Conservation (phyloP, 2,888 invertebrate species). For the Lottia gigantea region DNA sequence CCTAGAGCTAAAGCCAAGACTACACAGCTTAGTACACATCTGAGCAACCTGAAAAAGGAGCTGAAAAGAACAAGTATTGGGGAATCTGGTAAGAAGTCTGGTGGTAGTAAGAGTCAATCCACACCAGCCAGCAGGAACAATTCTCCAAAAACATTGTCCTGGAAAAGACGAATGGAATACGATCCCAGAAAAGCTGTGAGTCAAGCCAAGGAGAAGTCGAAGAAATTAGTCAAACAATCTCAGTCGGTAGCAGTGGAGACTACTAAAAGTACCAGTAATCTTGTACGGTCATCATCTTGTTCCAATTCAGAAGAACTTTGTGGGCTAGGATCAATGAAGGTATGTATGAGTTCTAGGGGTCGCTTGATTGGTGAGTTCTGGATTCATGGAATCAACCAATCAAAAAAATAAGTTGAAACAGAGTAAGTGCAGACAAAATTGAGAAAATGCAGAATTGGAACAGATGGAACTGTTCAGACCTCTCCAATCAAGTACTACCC, state of each 20-base stretch:
- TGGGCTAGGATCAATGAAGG: not conserved
- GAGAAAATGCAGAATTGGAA: no score
- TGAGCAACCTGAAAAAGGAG: slow-evolving; percentile 28
- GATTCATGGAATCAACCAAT: no score
- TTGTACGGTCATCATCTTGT: slow-evolving; percentile 57
- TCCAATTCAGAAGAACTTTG: slow-evolving; percentile 47
- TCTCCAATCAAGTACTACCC: no score
- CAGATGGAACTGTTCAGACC: no score
- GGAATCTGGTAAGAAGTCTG: slow-evolving; percentile 9
- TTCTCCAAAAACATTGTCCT: slow-evolving; percentile 77
- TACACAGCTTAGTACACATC: slow-evolving; percentile 27
- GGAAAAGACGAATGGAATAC: slow-evolving; percentile 94
- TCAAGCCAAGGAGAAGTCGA: slow-evolving; percentile 73
- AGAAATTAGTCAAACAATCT: slow-evolving; percentile 27
- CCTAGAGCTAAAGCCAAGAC: slow-evolving; percentile 35
- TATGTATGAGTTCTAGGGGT: no score
- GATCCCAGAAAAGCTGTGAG: slow-evolving; percentile 95
- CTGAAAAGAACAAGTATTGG: slow-evolving; percentile 24
- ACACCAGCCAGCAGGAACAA: slow-evolving; percentile 51
- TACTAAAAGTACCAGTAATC: slow-evolving; percentile 25
- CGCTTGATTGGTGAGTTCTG: no score
- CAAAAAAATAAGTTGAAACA: no score
- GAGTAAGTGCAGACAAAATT: no score
- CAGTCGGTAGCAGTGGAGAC: slow-evolving; percentile 27
- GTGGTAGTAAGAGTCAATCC: slow-evolving; percentile 44